These are phyloP conservation scores for Patella caerulea DNA, from an alignment of 2,888 invertebrate genomes.

Conservation along the genomic window DNA sequence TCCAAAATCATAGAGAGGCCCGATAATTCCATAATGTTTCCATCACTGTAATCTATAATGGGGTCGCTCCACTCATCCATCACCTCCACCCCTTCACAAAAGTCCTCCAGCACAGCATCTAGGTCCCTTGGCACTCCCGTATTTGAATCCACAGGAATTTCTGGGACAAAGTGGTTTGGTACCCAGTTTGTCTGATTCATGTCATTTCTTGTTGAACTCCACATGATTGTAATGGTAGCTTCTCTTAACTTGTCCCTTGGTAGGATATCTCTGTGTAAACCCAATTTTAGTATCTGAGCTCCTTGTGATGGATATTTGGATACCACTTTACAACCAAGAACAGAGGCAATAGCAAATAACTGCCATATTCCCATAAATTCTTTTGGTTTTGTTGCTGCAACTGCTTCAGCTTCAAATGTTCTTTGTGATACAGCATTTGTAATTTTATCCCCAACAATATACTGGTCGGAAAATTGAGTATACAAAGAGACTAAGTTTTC, in stretches of 20 bases:
- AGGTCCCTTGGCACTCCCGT: too few species aligned
- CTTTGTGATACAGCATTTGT: constrained; percentile 28
- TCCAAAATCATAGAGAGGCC: too few species aligned
- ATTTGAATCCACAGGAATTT: too few species aligned
- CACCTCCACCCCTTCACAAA: too few species aligned
- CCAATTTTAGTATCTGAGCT: constrained; percentile 36
- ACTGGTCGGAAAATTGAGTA: constrained; percentile 12
- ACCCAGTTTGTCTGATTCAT: neutral
- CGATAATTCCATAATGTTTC: too few species aligned
- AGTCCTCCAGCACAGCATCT: too few species aligned
- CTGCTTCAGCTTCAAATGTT: constrained; percentile 28
- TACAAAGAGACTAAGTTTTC: neutral
- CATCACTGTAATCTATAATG: too few species aligned
- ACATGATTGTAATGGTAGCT: constrained; percentile 35
- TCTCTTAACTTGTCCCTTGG: constrained; percentile 34
- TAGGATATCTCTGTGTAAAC: constrained; percentile 13
- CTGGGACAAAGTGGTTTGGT: neutral
- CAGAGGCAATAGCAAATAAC: constrained; percentile 33
- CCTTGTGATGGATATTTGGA: constrained; percentile 36
- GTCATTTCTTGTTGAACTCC: neutral
- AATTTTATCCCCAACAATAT: constrained; percentile 29
- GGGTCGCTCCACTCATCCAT: too few species aligned
- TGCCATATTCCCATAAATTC: constrained; percentile 33
- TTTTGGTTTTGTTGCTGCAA: constrained; percentile 25
- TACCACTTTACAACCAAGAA: constrained; percentile 23